phyloP scores from a whole-genome alignment of 2,113 vertebrate genomes.

The Charina bottae region DNA sequence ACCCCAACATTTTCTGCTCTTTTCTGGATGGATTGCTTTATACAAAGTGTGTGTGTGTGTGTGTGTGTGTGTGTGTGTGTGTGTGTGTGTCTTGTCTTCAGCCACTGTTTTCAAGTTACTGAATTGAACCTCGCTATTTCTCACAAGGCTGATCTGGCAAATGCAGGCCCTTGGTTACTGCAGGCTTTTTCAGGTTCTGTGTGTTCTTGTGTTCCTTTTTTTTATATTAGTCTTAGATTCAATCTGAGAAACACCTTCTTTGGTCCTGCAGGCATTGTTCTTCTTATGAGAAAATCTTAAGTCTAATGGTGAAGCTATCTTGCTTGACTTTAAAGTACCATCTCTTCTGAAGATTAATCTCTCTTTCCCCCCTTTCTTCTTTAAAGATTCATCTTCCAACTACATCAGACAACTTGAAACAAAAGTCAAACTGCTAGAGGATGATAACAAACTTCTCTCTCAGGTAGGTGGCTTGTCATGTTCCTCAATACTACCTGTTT shows the following conservation, averaged over 20 bases:
- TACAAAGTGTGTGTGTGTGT: background rate
- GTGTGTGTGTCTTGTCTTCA: background rate
- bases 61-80: background rate
- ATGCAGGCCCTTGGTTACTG: background rate
- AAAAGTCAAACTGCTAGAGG: constrained; percentile 91
- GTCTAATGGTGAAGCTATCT: constrained; percentile 9
- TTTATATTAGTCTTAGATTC: constrained; percentile 5
- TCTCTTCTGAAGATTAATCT: constrained; percentile 34
- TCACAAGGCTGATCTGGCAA: constrained; percentile 5
- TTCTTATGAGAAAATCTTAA: background rate
- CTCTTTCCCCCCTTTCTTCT: constrained; percentile 7
- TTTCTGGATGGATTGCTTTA: constrained; percentile 12
- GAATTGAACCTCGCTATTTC: constrained; percentile 25
- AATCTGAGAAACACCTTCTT: constrained; percentile 32
- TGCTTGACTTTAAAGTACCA: constrained; percentile 8
- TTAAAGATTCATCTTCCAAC: constrained; percentile 88
- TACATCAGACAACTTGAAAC: constrained; percentile 94
- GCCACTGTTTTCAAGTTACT: constrained; percentile 44
- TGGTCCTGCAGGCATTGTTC: constrained; percentile 6
- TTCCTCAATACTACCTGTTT: background rate
- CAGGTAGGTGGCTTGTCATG: constrained; percentile 79
- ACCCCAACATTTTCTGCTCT: constrained; percentile 22
- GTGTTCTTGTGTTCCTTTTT: background rate
- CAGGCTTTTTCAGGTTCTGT: background rate
- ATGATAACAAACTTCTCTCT: constrained; percentile 87